Base-by-base conservation (phyloP, 2,797 vertebrate genomes). In the Sebastes taczanowskii region DNA sequence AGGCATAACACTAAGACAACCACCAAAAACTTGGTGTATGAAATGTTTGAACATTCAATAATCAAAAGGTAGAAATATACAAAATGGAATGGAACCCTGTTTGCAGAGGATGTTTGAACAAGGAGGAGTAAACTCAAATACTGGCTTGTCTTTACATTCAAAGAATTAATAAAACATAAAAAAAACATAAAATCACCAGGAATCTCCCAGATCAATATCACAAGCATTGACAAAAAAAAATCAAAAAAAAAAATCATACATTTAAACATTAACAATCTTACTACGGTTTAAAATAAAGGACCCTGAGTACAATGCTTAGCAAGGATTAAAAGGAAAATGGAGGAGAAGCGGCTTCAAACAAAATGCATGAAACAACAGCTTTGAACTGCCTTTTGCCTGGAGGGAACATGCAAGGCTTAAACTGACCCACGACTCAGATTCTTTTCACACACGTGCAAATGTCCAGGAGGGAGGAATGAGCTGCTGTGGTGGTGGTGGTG, bases 371-470 rank as follows among this genome's bases (percentile, higher is more conserved):
- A 91, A 85, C 84, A 81, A 63, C 74, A 78, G 89, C 91, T 94
- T 94, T 95, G 93, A 95, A 95, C 94, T 95, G 92, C 93, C 90
- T 93, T 94, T 93, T 93, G 93, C 94, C 94, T 92, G 77, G 22
- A 81, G 94, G 94, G 91, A 77, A 87, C 86, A 90, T 77, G 82
- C 73, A 86, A 86, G 85, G 76, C 85, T 91, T 88, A 79, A 91
- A 88, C 78, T 35, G 86, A 83, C 85, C 84, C 69, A 76, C 71
- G 46, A 81, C 85, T 86, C 70, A 20, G 85, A 86, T 87, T 92
- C 89, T 92, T 91, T 94, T 92, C 92, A 95, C 91, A 95, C 93
- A 95, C 76, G 94, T 95, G 93, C 92, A 95, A 96, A 96, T 94
- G 87, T 94, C 87, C 88, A 90, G 74, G 86, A 90, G 88, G 78